Evolutionary conservation across 2,888 invertebrate genomes (phyloP), one percentile per base, ranked within the genome.

Genomic region (Ophion ellenae): DNA sequence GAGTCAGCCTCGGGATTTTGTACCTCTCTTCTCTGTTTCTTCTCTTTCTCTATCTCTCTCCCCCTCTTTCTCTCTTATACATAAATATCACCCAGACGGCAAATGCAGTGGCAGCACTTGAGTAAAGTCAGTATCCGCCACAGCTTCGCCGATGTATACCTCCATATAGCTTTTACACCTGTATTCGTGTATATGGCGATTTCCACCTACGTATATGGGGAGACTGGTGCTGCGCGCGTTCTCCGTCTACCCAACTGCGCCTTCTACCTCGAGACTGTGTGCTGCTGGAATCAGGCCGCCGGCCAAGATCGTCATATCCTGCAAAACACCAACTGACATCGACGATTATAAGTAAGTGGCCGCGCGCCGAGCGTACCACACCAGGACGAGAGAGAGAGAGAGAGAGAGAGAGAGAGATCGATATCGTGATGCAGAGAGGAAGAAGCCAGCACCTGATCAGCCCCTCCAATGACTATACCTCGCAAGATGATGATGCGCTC

Each of bases 191-290:
- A 89, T 89, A 92, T 89, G 89, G 85, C 83, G 86, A 89, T 89
- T 88, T 88, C 88, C 89, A 89, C 88, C 88, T 88, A 89, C 92
- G 88, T 91, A 91, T 91, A 91, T 89, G 90, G 90, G 90, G 90
- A 90, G 90, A 91, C 90, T 89, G 89, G 91, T 90, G 88, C 84
- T 86, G 80, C 88, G 85, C 87, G 84, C 84, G 80, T 84, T 69
- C 76, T 87, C 75, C 45, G 69, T 80, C 67, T 59, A 24, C 74
- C 59, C 47, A 67, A 40, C 63, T 66, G 73, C 74, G 57, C 75
- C 61, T 76, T 14, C 45, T 47, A n/a, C 45, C n/a, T 9, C 66
- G 61, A 69, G 36, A 59, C 32, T 66, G 71, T 20, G 69, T 32
- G 74, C 53, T 53, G 84, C 36, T 69, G 83, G 86, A 86, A 86